Evolutionary conservation across 2,113 vertebrate species (phyloP).

Genomic region (Mirounga angustirostris): DNA sequence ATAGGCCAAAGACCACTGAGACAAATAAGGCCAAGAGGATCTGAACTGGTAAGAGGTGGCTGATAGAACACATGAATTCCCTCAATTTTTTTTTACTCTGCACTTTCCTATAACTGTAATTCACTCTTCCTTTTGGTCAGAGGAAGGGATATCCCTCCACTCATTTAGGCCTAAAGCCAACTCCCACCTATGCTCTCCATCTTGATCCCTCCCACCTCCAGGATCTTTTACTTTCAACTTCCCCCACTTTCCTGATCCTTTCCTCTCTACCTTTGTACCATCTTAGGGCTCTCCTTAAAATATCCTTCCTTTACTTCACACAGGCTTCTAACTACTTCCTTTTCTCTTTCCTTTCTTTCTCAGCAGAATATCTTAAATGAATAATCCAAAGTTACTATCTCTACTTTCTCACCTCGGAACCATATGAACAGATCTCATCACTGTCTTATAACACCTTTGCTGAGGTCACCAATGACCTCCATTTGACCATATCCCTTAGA

Average conservation of each 20-base stretch:
- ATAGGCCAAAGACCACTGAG: conserved; percentile 13
- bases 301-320: neutral
- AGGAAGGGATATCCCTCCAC: neutral
- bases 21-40: neutral
- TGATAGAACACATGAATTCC: neutral
- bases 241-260: neutral
- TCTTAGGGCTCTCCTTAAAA: neutral
- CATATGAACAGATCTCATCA: neutral
- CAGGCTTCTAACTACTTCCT: neutral
- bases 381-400: neutral
- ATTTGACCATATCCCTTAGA: neutral
- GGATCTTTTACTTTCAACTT: neutral
- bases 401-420: neutral
- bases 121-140: neutral
- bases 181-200: neutral
- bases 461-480: neutral
- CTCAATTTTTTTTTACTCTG: neutral
- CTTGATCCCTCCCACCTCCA: neutral
- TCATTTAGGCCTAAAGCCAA: neutral
- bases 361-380: conserved; percentile 22
- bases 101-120: conserved; percentile 18
- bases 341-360: conserved; percentile 4
- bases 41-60: neutral
- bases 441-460: neutral
- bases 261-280: neutral